Percentiles rank a stretch among this genome's conserved stretches.
These are phyloP conservation scores for Esox lucius DNA, from an alignment of 2,797 vertebrate genomes.

Conservation along the genomic window DNA sequence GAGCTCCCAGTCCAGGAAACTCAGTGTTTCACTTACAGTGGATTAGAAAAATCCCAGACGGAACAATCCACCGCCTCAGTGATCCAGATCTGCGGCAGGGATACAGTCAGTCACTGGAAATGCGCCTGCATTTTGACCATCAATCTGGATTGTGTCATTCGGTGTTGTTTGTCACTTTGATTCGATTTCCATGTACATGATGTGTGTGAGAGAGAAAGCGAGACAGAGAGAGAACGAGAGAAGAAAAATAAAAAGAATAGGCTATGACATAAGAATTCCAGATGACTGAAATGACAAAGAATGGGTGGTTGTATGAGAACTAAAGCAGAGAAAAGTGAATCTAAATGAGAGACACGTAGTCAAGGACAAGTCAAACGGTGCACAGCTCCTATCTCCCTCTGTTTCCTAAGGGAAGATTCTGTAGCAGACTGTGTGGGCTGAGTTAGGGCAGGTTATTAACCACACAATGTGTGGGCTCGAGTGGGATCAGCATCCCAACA, in stretches of 20 bases:
- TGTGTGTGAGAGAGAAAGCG: neutral
- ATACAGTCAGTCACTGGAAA: neutral
- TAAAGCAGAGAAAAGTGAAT: neutral
- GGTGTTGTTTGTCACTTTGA: neutral
- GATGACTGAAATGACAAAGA: neutral
- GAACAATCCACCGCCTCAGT: neutral
- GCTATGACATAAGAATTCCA: neutral
- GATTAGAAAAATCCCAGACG: neutral
- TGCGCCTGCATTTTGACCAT: neutral
- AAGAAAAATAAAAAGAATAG: neutral
- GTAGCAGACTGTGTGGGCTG: constrained; percentile 17
- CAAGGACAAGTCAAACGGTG: constrained; percentile 1
- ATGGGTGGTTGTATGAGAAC: neutral
- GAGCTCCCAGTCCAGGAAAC: neutral
- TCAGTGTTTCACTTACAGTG: neutral
- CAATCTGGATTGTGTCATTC: neutral
- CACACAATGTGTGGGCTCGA: constrained; percentile 51
- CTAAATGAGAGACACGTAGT: neutral
- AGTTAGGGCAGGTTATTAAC: constrained; percentile 50
- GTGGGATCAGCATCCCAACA: constrained; percentile 46
- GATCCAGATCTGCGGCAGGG: neutral
- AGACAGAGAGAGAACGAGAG: neutral
- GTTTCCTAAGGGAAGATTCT: neutral
- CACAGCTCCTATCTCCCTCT: neutral
- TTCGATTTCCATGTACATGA: neutral